Conservation (phyloP, 2,888 invertebrate species). For the Tricholauxania praeusta region DNA sequence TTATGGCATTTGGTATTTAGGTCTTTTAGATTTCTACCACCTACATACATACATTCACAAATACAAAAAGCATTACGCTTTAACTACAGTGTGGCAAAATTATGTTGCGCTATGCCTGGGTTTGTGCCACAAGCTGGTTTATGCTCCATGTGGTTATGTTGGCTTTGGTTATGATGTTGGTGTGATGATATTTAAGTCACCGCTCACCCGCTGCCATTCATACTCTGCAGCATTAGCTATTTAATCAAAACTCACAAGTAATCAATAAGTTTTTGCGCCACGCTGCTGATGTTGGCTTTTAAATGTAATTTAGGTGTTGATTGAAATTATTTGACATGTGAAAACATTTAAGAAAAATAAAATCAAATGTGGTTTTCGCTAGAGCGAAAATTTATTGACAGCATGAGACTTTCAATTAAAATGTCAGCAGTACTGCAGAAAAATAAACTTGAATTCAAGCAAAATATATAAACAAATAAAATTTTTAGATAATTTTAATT, state of each 20-base stretch:
- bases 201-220: too few species aligned
- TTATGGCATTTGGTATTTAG: not conserved
- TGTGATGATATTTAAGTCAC: too few species aligned
- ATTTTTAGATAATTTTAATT: too few species aligned
- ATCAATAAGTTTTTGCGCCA: slow-evolving; percentile 17
- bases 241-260: slow-evolving; percentile 27
- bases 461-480: too few species aligned
- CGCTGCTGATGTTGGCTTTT: not conserved
- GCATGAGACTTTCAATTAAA: too few species aligned
- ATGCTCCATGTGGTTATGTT: too few species aligned
- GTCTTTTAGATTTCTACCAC: not conserved
- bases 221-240: not conserved
- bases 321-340: too few species aligned
- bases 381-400: not conserved
- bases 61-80: not conserved
- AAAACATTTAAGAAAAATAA: not conserved
- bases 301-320: too few species aligned
- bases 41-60: not conserved
- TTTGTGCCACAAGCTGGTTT: too few species aligned
- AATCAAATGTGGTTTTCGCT: not conserved
- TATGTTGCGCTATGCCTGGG: too few species aligned
- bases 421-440: too few species aligned
- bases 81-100: not conserved
- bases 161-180: not conserved
- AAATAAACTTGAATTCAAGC: too few species aligned